phyloP scores from a whole-genome alignment of 2,888 invertebrate genomes.

The Petrolisthes manimaculis region DNA sequence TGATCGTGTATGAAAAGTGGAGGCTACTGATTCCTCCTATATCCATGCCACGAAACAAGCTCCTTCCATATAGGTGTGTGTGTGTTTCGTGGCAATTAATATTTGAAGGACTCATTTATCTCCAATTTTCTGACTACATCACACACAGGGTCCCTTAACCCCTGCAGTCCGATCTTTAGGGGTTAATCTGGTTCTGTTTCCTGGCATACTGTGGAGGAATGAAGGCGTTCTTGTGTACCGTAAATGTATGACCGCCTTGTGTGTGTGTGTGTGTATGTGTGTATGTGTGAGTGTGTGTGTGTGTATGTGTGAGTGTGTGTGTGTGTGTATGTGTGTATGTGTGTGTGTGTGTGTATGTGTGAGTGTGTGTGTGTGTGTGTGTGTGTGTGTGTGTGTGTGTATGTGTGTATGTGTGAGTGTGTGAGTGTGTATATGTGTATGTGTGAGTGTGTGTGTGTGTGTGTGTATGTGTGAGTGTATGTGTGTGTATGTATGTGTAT shows the following conservation, averaged over 20 bases:
- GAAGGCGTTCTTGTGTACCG: no score
- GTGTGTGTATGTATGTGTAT: conserved; percentile 20
- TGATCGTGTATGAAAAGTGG: no score
- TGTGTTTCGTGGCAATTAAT: no score
- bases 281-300: conserved; percentile 14
- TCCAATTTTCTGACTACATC: no score
- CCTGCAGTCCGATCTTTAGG: no score
- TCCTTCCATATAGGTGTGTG: no score
- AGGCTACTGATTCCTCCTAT: no score
- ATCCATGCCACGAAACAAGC: no score
- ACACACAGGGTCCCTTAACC: no score
- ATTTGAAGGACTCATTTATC: no score
- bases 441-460: conserved; percentile 14
- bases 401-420: conserved; percentile 11
- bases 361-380: conserved; percentile 3
- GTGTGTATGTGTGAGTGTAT: conserved; percentile 27
- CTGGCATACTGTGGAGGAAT: no score
- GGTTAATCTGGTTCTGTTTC: no score
- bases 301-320: not conserved
- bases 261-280: not conserved
- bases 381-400: conserved; percentile 17
- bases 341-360: conserved; percentile 3
- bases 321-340: conserved; percentile 1
- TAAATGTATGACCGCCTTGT: not conserved
- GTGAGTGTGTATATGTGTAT: conserved; percentile 14